These are phyloP conservation scores for Callithrix jacchus DNA, from an alignment of 2,113 vertebrate genomes.

Conservation along the genomic window DNA sequence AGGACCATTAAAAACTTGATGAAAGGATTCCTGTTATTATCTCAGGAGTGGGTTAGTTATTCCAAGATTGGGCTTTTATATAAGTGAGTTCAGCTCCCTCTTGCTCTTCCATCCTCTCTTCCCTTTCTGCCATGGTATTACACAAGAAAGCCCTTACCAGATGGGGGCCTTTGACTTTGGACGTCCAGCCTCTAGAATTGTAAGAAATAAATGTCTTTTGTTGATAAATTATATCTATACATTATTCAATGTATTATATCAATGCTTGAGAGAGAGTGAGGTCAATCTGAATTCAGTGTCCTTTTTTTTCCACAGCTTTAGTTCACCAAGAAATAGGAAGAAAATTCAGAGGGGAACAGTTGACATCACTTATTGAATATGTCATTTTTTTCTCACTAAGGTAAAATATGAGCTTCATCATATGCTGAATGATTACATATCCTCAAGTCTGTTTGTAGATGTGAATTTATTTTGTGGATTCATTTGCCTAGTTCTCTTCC, in stretches of 20 bases:
- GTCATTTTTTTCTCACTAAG: background rate
- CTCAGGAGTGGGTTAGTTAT: background rate
- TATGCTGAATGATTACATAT: background rate
- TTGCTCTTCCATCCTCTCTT: background rate
- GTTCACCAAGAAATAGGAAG: background rate
- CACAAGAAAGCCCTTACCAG: background rate
- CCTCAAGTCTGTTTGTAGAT: background rate
- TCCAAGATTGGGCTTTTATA: background rate
- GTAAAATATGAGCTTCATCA: background rate
- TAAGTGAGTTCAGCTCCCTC: background rate
- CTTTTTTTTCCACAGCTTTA: background rate
- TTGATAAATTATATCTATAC: background rate
- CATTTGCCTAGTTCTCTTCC: background rate
- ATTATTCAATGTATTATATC: slow-evolving; percentile 9
- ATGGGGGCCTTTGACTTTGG: background rate
- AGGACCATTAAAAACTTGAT: background rate
- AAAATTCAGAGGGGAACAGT: background rate
- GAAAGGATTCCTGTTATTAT: background rate
- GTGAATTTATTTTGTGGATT: slow-evolving; percentile 18
- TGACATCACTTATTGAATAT: background rate
- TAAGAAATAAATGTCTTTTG: background rate
- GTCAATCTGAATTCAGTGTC: background rate
- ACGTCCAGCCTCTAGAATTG: background rate
- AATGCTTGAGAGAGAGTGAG: background rate
- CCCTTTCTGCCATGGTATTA: background rate